Base-by-base conservation (phyloP, 2,113 vertebrate genomes). In the Fregata magnificens region DNA sequence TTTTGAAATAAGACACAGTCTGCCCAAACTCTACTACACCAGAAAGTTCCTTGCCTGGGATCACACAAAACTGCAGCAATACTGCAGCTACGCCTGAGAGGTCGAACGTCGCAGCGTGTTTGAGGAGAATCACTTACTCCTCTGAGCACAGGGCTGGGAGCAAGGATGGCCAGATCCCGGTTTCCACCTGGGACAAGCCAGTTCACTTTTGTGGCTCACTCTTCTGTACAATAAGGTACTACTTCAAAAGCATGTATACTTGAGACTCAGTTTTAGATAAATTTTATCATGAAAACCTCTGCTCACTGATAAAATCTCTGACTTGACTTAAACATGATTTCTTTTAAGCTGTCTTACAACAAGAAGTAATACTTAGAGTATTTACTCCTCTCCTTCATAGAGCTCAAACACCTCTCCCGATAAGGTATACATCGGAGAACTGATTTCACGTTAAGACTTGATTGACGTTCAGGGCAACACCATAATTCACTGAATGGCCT, bases 401-500 rank as follows among this genome's bases (percentile, higher is more conserved):
- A 82, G 65, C 56, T 82, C 78, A 79, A 82, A 71, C 17, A 58
- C 22, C 26, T 59, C 49, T 86, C 50, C 76, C 84, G 86, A 32
- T 83, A 88, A 95, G 44, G 36, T 71, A 59, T 38, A 38, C 26
- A 13, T 24, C 70, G n/a, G 69, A 88, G 47, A 89, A 76, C 2
- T 7, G 22, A 55, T 94, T 93, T 90, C 8, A 5, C 0, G 0
- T 65, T 59, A 38, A 76, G 66, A 47, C 20, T 40, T 76, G 67
- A 44, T 25, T 77, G 88, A 82, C 12, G 4, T 76, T 72, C 62
- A 16, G 32, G 36, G 16, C 56, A 28, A 56, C 7, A 8, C 38
- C n/a, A 38, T 71, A 32, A 80, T 97, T 95, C 95, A 50, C 29
- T 22, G 62, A 85, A 59, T 12, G 65, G 92, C 97, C 98, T 97